Evolutionary conservation across 2,797 vertebrate species (phyloP), one percentile per base, ranked within the genome.

Genomic region (Hydrophis major): DNA sequence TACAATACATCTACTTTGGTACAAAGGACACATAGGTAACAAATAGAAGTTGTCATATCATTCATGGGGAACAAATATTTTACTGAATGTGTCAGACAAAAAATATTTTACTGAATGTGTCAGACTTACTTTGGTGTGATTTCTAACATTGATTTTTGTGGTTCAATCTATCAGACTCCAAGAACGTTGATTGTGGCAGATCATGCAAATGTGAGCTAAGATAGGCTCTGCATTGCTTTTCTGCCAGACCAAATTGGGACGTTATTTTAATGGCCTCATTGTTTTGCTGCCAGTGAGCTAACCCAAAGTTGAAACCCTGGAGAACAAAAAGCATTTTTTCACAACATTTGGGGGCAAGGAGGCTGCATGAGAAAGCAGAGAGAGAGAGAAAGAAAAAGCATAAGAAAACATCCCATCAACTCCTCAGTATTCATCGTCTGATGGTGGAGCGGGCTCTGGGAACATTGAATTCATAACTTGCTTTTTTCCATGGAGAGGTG

Each of bases 131-230:
- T 53, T 53, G 61, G 61, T 69, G 61, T 89, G 89, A 89, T 89
- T 66, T 25, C 61, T 27, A 69, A 69, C 89, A 89, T 69, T 89
- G 89, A 89, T 89, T 89, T 89, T 89, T 69, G 89, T 28, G 53
- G 61, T 42, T 32, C 89, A 50, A 69, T 89, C 25, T 69, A 69
- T 89, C 61, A 89, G 89, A 55, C 74, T 47, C 74, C 74, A 83
- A 83, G 37, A 83, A 83, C 4, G 42, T 83, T 10, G 37, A 83
- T 83, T 18, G 2, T 0, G 1, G 74, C 1, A 47, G 74, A 83
- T 83, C 74, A 47, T 47, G 74, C 37, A 83, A 47, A 83, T 25
- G 20, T 47, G 74, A 83, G 74, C 74, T 83, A 47, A 25, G 74
- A 83, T 47, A 83, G 37, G 37, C 74, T 83, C 20, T 47, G 20